phyloP scores from a whole-genome alignment of 2,888 invertebrate genomes.

The Nebria salina region DNA sequence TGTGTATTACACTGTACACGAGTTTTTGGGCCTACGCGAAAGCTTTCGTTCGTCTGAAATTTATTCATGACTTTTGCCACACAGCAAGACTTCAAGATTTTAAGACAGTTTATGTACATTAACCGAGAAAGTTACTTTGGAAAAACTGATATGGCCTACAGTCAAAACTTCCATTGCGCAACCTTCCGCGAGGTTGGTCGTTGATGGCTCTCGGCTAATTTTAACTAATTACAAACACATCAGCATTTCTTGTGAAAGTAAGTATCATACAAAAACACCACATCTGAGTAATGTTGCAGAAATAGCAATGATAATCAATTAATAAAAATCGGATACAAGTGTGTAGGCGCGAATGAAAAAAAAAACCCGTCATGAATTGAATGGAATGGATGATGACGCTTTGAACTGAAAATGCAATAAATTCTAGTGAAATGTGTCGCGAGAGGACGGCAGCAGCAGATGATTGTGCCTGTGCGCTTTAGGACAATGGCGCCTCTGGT shows the following conservation, averaged over 20 bases:
- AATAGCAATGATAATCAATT: neutral
- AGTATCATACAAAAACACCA: no score
- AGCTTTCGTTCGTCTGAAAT: neutral
- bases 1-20: neutral
- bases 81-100: conserved; percentile 6
- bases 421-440: conserved; percentile 42
- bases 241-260: neutral
- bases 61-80: conserved; percentile 15
- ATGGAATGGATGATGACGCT: conserved; percentile 37
- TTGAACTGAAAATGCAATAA: conserved; percentile 35
- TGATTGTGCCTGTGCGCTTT: conserved; percentile 35
- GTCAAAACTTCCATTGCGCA: neutral
- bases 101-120: conserved; percentile 3
- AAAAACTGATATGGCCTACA: conserved; percentile 5
- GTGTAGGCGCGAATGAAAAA: neutral
- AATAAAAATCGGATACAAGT: neutral
- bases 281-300: no score
- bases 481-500: conserved; percentile 58
- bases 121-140: neutral
- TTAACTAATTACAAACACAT: neutral
- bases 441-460: neutral
- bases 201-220: neutral
- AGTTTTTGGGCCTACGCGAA: neutral
- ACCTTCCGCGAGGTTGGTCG: neutral
- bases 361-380: conserved; percentile 31